Conservation (phyloP, 2,888 invertebrate genomes). For the Cyaniris semiargus region DNA sequence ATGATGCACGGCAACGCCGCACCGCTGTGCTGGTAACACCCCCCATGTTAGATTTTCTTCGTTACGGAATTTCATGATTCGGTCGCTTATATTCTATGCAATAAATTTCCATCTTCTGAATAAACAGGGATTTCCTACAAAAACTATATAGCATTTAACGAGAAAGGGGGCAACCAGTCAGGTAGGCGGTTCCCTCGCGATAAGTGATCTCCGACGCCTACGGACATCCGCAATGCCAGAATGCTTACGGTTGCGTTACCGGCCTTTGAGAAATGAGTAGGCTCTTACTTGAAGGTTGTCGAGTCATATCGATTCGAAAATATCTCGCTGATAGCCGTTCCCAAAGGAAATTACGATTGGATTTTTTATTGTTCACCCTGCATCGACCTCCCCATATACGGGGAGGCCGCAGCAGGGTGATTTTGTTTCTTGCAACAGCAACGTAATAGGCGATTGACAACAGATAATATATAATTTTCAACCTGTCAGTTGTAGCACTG, state of each 20-base stretch:
- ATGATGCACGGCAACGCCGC: too few species aligned
- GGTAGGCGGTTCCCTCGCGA: conserved; percentile 11
- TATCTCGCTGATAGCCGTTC: conserved; percentile 3
- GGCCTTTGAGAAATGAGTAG: conserved; percentile 22
- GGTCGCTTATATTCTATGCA: too few species aligned
- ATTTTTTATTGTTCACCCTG: too few species aligned
- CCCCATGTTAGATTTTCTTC: too few species aligned
- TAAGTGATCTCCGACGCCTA: conserved; percentile 22
- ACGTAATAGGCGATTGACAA: too few species aligned
- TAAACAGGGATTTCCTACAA: neutral
- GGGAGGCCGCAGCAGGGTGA: too few species aligned
- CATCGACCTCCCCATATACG: too few species aligned
- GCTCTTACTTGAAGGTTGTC: conserved; percentile 15
- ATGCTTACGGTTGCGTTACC: conserved; percentile 22
- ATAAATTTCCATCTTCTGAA: neutral
- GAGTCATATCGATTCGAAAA: conserved; percentile 22
- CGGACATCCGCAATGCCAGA: conserved; percentile 24
- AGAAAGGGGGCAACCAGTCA: neutral
- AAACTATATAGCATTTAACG: neutral
- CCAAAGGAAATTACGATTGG: neutral
- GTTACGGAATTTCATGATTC: too few species aligned
- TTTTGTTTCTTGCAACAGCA: too few species aligned
- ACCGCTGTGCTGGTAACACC: too few species aligned
- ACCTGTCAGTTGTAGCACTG: too few species aligned
- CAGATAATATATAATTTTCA: too few species aligned